Percentiles rank a stretch among this genome's conserved stretches.
Evolutionary conservation across 1,140 invertebrate genomes (phyloP).

Genomic region (Bombus polaris): DNA sequence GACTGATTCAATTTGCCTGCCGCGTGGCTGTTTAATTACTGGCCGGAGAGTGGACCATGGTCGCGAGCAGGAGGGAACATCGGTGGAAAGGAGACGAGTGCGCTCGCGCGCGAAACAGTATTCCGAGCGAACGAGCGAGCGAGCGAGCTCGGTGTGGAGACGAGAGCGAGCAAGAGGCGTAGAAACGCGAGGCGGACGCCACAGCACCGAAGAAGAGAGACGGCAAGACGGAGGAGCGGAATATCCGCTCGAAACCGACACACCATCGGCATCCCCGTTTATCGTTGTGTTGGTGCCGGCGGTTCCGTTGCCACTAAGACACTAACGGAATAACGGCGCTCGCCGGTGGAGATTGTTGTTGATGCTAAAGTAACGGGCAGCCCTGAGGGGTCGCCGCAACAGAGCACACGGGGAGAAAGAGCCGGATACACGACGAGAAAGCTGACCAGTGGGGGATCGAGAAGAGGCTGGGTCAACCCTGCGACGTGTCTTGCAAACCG

Average conservation of each 20-base stretch:
- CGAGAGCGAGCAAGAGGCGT: too few species aligned
- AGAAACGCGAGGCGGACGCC: background rate
- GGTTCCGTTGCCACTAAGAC: conserved; percentile 77
- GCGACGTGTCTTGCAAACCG: conserved; percentile 81
- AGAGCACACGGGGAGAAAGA: conserved; percentile 50
- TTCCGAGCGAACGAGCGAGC: background rate
- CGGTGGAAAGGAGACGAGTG: conserved; percentile 31
- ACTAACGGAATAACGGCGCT: conserved; percentile 81
- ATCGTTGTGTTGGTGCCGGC: conserved; percentile 64
- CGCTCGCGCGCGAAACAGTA: conserved; percentile 3
- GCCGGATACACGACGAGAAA: conserved; percentile 48
- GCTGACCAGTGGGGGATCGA: conserved; percentile 57
- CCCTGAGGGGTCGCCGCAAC: conserved; percentile 70
- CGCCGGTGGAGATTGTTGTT: conserved; percentile 81
- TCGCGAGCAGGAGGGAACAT: conserved; percentile 54
- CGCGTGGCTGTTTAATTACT: conserved; percentile 83
- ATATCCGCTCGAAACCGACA: conserved; percentile 62
- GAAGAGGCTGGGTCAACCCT: conserved; percentile 73
- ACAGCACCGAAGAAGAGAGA: conserved; percentile 35
- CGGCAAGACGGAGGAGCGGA: conserved; percentile 49
- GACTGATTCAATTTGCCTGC: conserved; percentile 82
- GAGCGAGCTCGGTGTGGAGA: background rate
- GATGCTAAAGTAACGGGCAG: conserved; percentile 81
- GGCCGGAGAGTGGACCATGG: conserved; percentile 79
- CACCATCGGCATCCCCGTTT: conserved; percentile 71